These are phyloP conservation scores for Sebastiscus albofasciatus DNA, from an alignment of 2,797 vertebrate species.

Conservation along the genomic window DNA sequence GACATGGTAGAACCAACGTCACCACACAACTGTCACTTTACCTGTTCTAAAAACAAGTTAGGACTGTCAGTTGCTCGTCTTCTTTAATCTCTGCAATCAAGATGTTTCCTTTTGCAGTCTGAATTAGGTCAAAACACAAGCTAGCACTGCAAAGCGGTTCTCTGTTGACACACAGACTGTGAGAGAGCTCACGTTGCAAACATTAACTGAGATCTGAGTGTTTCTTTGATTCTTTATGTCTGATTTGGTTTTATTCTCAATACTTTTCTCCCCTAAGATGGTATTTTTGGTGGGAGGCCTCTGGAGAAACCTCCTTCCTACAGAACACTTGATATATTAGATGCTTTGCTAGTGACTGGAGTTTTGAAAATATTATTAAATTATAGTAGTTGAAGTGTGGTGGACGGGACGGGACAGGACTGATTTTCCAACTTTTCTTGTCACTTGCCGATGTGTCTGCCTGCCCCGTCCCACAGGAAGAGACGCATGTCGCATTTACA, in stretches of 20 bases:
- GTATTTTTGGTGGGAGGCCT: not conserved
- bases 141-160: not conserved
- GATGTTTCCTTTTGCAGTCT: not conserved
- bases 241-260: not conserved
- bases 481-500: not conserved
- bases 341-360: too few species aligned
- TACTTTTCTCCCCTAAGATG: not conserved
- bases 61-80: not conserved
- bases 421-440: not conserved
- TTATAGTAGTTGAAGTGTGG: too few species aligned
- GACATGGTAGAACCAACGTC: not conserved
- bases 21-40: not conserved
- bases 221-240: not conserved
- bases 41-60: not conserved
- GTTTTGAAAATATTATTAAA: too few species aligned
- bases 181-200: not conserved
- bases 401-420: not conserved
- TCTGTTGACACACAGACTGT: too few species aligned
- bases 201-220: not conserved
- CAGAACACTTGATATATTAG: not conserved
- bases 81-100: not conserved
- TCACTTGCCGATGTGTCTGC: rapidly evolving
- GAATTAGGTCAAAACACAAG: not conserved
- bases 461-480: not conserved
- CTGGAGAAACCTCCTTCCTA: not conserved